Evolutionary conservation across 2,797 vertebrate genomes (phyloP).

Genomic region (Crypturellus tataupa): DNA sequence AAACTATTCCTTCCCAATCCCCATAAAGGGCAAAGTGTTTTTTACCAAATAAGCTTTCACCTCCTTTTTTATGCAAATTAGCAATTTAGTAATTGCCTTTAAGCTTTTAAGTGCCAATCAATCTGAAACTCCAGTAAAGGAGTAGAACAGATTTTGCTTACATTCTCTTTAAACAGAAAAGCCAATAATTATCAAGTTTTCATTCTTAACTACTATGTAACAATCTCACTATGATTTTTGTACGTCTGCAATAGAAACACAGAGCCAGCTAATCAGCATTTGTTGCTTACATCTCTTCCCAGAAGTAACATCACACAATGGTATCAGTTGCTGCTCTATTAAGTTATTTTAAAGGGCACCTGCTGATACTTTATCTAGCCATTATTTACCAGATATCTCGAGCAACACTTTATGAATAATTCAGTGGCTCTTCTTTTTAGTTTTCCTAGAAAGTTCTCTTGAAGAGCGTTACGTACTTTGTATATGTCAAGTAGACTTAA

Average conservation of each 20-base stretch:
- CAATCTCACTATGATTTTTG: neutral
- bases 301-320: neutral
- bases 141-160: neutral
- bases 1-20: neutral
- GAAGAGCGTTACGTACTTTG: neutral
- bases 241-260: neutral
- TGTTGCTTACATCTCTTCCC: neutral
- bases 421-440: neutral
- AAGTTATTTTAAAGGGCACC: slow-evolving; percentile 4
- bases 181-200: neutral
- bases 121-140: neutral
- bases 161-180: neutral
- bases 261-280: neutral
- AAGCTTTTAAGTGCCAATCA: slow-evolving; percentile 27
- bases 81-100: neutral
- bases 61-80: neutral
- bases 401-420: neutral
- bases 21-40: neutral
- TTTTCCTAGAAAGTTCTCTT: neutral
- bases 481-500: neutral
- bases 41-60: neutral
- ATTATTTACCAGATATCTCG: slow-evolving; percentile 2
- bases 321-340: neutral
- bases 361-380: neutral
- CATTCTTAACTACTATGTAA: neutral